Evolutionary conservation across 2,113 vertebrate species (phyloP).

Genomic region (Myotis brandtii): DNA sequence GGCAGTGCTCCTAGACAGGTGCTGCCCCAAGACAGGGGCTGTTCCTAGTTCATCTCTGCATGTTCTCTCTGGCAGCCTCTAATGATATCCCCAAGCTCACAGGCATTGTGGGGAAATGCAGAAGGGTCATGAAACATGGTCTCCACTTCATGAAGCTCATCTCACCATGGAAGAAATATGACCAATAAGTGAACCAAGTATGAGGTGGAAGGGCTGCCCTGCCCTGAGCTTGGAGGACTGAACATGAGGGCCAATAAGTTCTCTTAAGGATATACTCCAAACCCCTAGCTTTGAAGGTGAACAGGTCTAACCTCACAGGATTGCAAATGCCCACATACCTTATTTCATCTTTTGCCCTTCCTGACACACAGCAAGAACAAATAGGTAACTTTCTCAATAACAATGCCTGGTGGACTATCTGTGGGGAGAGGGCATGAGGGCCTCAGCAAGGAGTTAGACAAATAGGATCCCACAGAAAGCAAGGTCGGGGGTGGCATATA

Average conservation of each 20-base stretch:
- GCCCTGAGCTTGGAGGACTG: background rate
- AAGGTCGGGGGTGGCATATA: background rate
- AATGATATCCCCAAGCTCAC: background rate
- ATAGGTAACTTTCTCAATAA: background rate
- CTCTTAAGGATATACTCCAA: background rate
- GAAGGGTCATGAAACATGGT: background rate
- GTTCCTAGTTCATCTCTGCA: background rate
- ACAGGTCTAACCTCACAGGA: background rate
- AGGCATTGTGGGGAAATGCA: background rate
- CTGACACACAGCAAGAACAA: constrained; percentile 12
- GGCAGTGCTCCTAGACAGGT: background rate
- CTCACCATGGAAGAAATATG: background rate
- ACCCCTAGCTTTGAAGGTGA: background rate
- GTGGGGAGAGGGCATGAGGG: background rate
- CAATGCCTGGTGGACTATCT: background rate
- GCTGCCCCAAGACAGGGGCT: background rate
- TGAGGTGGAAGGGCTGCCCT: background rate
- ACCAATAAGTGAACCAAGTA: background rate
- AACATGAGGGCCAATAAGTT: background rate
- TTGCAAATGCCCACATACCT: background rate
- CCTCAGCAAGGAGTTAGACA: background rate
- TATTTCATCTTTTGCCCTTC: background rate
- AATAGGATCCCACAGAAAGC: background rate
- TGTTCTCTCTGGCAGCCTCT: background rate
- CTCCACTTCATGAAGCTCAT: background rate